These are phyloP conservation scores for Phaedon cochleariae DNA, from an alignment of 2,888 invertebrate species.

Conservation along the genomic window DNA sequence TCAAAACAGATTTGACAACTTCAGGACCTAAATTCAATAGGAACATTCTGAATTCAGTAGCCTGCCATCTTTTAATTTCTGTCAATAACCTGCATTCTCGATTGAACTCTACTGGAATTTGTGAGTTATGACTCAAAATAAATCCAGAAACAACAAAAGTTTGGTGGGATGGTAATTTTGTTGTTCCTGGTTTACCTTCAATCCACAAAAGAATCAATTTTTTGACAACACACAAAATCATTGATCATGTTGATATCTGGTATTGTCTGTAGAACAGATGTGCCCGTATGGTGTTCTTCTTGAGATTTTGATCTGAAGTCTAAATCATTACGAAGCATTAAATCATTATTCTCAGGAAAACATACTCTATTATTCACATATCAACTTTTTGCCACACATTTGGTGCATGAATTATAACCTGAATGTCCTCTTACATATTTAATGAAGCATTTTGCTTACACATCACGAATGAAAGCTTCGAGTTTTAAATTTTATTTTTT, in stretches of 20 bases:
- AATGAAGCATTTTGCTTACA: constrained; percentile 35
- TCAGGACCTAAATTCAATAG: background rate
- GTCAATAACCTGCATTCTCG: constrained; percentile 3
- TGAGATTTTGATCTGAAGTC: background rate
- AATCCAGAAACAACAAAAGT: background rate
- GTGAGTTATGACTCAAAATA: background rate
- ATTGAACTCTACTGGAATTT: constrained; percentile 9
- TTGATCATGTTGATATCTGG: constrained; percentile 1
- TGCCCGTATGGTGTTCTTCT: constrained; percentile 9
- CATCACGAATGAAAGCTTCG: constrained; percentile 37
- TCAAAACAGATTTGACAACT: background rate
- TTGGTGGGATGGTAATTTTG: background rate
- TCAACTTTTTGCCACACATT: constrained; percentile 32
- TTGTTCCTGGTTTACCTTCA: constrained; percentile 7
- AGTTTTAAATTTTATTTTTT: constrained; percentile 29
- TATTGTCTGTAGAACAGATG: background rate
- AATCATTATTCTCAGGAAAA: constrained; percentile 16
- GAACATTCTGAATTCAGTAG: background rate
- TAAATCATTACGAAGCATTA: background rate
- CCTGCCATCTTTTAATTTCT: background rate
- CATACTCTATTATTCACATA: constrained; percentile 19
- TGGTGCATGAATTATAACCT: constrained; percentile 34
- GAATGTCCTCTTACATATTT: constrained; percentile 30
- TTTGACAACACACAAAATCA: constrained; percentile 3
- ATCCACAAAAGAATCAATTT: constrained; percentile 1